phyloP scores from a whole-genome alignment of 2,888 invertebrate genomes.

The Boloria euphrosyne region DNA sequence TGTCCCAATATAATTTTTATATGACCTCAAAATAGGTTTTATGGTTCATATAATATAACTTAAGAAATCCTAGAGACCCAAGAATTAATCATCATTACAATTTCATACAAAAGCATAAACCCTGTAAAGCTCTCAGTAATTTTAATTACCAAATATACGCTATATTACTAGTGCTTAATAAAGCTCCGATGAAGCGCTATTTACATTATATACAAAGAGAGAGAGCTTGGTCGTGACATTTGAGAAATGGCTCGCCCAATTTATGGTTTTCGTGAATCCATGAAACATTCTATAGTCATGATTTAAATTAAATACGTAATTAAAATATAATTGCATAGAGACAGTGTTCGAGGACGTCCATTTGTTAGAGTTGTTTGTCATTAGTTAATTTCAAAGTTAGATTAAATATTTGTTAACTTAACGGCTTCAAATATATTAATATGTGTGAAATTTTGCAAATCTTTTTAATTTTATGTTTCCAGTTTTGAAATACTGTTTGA shows the following conservation, averaged over 20 bases:
- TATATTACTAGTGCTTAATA: background rate
- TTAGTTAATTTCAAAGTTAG: background rate
- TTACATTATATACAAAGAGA: conserved; percentile 26
- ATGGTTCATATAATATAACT: too few species aligned
- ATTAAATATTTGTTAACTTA: too few species aligned
- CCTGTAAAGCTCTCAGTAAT: too few species aligned
- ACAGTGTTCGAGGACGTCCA: conserved; percentile 22
- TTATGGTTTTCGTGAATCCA: conserved; percentile 38
- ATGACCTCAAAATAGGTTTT: too few species aligned
- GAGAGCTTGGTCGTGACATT: conserved; percentile 35
- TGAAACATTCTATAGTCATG: conserved; percentile 29
- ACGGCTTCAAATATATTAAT: too few species aligned
- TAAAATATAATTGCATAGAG: conserved; percentile 32
- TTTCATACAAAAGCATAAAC: too few species aligned
- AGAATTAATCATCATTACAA: too few species aligned
- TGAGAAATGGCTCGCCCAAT: conserved; percentile 33
- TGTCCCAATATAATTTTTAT: too few species aligned
- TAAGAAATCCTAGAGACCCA: too few species aligned
- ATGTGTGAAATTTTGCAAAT: too few species aligned
- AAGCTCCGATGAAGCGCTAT: background rate
- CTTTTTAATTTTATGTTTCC: too few species aligned
- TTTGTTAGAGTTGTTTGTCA: background rate
- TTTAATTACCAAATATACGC: background rate
- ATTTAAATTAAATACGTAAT: conserved; percentile 37
- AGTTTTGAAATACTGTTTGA: too few species aligned